A percentile compares a stretch with the other conserved stretches of the same genome.
Conservation (phyloP, 2,797 vertebrate species). For the Pseudomugil tenellus region DNA sequence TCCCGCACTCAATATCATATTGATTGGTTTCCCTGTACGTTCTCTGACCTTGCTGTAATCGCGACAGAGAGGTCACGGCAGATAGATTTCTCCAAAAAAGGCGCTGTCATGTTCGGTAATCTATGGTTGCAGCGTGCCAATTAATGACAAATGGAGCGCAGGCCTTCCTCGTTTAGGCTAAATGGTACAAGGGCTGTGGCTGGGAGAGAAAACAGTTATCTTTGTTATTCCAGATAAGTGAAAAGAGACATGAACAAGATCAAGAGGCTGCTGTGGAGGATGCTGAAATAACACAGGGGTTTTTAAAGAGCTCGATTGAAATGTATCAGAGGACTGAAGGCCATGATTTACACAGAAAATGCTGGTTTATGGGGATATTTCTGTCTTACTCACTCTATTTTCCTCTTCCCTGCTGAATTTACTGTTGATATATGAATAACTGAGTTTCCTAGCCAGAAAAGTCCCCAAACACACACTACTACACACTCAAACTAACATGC, state of each 20-base stretch:
- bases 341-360: slow-evolving; percentile 38
- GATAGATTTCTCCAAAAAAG: slow-evolving; percentile 80
- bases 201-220: not conserved
- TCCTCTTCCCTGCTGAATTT: slow-evolving; percentile 42
- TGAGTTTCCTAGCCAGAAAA: slow-evolving; percentile 36
- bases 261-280: slow-evolving; percentile 25
- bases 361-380: slow-evolving; percentile 21
- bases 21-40: slow-evolving; percentile 77
- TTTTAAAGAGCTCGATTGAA: slow-evolving; percentile 44
- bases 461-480: slow-evolving; percentile 42
- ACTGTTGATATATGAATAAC: slow-evolving; percentile 63
- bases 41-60: slow-evolving; percentile 82
- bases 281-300: slow-evolving; percentile 40
- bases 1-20: slow-evolving; percentile 74
- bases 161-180: slow-evolving; percentile 56
- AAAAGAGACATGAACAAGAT: slow-evolving; percentile 40
- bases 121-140: slow-evolving; percentile 74
- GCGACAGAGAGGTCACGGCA: slow-evolving; percentile 69
- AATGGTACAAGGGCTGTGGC: slow-evolving; percentile 31
- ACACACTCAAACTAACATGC: slow-evolving; percentile 30
- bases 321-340: slow-evolving; percentile 46
- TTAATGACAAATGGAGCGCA: slow-evolving; percentile 68
- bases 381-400: slow-evolving; percentile 29
- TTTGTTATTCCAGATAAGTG: slow-evolving; percentile 23
- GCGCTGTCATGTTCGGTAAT: slow-evolving; percentile 80